Base-by-base conservation (phyloP, 2,797 vertebrate species). In the Lepus oiostolus region DNA sequence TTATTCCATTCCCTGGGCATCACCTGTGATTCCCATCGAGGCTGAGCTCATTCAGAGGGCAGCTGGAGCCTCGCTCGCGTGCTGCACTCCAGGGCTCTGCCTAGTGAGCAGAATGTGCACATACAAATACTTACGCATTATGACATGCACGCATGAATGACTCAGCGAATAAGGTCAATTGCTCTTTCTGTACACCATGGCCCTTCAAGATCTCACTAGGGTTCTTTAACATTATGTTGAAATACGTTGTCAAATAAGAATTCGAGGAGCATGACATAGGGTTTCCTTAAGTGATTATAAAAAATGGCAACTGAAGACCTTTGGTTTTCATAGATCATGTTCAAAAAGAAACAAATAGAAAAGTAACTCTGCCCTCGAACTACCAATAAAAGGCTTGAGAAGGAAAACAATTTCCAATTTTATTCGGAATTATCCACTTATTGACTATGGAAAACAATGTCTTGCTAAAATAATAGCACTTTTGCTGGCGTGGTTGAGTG, bases 311-410 rank as follows among this genome's bases (percentile, higher is more conserved):
- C 62, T 68, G 47, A 89, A 38, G 13, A 5, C 12, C 38, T 85
- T 58, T 83, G 71, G 2, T 63, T 83, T 92, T 75, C 35, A 88
- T 21, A 65, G 13, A 79, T 16, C 11, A 65, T 76, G 47, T 63
- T 76, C 42, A 47, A 93, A 90, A 77, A 85, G 10, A 77, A 83
- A 63, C 16, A 62, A 60, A 79, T 67, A 1, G 67, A 92, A 95
- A 92, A 77, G 30, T 74, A 84, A 88, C 2, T 75, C 22, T 82
- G 3, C 58, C 50, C 24, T 71, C 52, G 47, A 68, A 77, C 75
- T 52, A 85, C 4, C 60, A 76, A 84, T 79, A 65, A 91, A 79
- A 80, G 38, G 17, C 84, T 83, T 87, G 24, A 4, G 68, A n/a
- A 93, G 28, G 35, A 9, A 47, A 71, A 74, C 79, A 74, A 14